Evolutionary conservation across 2,888 invertebrate species (phyloP).

Genomic region (Sylvicola fuscatus): DNA sequence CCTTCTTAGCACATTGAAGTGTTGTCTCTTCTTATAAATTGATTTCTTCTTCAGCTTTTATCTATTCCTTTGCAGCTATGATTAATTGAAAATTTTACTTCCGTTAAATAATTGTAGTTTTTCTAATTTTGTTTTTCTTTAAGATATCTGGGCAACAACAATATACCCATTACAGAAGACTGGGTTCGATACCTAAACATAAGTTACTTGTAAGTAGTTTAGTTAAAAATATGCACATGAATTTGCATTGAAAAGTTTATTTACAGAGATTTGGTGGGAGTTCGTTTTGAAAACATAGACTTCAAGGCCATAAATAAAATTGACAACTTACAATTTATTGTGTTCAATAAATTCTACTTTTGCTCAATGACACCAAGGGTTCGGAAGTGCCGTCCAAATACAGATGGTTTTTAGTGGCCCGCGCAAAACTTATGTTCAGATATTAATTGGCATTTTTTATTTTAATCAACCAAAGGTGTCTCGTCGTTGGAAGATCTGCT

Average conservation of each 20-base stretch:
- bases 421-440: constrained; percentile 9
- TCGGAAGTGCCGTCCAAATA: constrained; percentile 33
- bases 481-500: constrained; percentile 38
- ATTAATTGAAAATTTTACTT: too few relatives aligned
- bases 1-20: too few relatives aligned
- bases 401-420: constrained; percentile 29
- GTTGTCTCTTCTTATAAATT: too few relatives aligned
- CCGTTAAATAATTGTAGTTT: too few relatives aligned
- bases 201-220: constrained; percentile 14
- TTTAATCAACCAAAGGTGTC: too few relatives aligned
- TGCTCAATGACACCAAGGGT: constrained; percentile 37
- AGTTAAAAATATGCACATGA: constrained; percentile 1
- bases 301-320: constrained; percentile 28
- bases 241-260: too few relatives aligned
- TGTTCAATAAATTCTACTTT: constrained; percentile 39
- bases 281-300: constrained; percentile 29
- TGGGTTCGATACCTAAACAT: constrained; percentile 17
- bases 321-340: constrained; percentile 29
- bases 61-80: too few relatives aligned
- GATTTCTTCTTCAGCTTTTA: too few relatives aligned
- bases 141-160: constrained; percentile 26
- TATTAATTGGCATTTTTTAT: constrained; percentile 7
- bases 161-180: constrained; percentile 13
- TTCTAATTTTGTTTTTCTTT: too few relatives aligned
- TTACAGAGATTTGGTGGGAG: constrained; percentile 30